Percentiles rank a stretch among this genome's conserved stretches.
Evolutionary conservation across 2,113 vertebrate species (phyloP).

Genomic region (Chaenocephalus aceratus): DNA sequence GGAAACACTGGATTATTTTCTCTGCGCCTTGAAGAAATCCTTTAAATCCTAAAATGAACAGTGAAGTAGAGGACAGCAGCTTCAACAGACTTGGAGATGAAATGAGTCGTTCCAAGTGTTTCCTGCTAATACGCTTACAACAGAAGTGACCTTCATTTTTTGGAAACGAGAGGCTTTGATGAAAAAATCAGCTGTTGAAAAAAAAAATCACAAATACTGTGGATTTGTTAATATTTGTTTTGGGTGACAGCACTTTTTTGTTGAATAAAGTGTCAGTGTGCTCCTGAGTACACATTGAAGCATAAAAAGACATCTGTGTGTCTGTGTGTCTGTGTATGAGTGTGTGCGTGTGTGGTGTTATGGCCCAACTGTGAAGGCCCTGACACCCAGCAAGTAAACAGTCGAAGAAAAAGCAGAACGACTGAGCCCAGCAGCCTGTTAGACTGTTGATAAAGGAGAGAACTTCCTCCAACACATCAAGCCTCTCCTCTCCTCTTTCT

Average conservation of each 20-base stretch:
- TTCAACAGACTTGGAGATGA: constrained; percentile 27
- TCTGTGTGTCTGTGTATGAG: neutral
- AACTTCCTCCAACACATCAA: constrained; percentile 45
- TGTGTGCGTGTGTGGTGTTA: no score
- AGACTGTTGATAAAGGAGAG: constrained; percentile 44
- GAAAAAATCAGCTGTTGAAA: constrained; percentile 12
- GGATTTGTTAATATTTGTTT: constrained; percentile 39
- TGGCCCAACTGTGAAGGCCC: constrained; percentile 26
- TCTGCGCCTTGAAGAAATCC: constrained; percentile 35
- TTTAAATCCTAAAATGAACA: constrained; percentile 67
- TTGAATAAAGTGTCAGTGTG: neutral
- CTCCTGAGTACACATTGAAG: neutral
- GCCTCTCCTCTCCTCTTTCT: neutral
- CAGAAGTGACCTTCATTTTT: constrained; percentile 29
- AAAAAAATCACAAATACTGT: constrained; percentile 2
- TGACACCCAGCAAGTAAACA: constrained; percentile 46
- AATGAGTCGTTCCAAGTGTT: constrained; percentile 34
- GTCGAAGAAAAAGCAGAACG: constrained; percentile 26
- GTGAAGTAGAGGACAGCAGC: constrained; percentile 66
- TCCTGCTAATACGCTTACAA: neutral
- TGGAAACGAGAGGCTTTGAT: constrained; percentile 10
- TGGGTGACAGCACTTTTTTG: constrained; percentile 15
- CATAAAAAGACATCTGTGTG: neutral
- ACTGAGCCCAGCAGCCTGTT: constrained; percentile 47
- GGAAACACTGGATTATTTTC: constrained; percentile 71